These are phyloP conservation scores for Chlorospingus semifuscus DNA, from an alignment of 2,797 vertebrate species.

Conservation along the genomic window DNA sequence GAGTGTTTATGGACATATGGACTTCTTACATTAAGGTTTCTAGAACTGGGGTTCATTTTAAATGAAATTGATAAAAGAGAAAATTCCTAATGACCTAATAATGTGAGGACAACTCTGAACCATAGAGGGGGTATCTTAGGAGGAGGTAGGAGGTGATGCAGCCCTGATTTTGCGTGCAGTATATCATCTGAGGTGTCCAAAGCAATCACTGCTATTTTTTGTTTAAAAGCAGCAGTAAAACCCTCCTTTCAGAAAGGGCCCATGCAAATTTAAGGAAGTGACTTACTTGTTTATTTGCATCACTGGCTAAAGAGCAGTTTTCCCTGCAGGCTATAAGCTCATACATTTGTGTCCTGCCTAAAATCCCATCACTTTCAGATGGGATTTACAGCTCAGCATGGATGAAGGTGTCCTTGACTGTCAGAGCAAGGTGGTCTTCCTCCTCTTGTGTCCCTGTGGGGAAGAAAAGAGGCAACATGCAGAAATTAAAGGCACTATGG, in stretches of 20 bases:
- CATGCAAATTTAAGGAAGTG: slow-evolving; percentile 44
- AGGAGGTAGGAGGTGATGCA: not conserved
- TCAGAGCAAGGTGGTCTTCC: not conserved
- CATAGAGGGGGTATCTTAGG: not conserved
- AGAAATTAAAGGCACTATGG: not conserved
- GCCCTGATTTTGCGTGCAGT: not conserved
- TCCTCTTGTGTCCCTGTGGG: not conserved
- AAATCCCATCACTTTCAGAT: not conserved
- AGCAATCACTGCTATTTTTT: slow-evolving; percentile 21
- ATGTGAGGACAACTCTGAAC: not conserved
- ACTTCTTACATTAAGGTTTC: not conserved
- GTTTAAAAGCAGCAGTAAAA: slow-evolving; percentile 25
- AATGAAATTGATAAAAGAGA: not conserved
- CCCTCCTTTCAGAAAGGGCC: not conserved
- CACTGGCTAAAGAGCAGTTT: slow-evolving; percentile 43
- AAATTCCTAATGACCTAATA: not conserved
- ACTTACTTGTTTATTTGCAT: slow-evolving; percentile 48
- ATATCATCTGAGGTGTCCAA: not conserved
- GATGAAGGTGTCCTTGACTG: not conserved
- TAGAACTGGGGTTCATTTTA: not conserved
- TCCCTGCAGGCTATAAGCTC: slow-evolving; percentile 31
- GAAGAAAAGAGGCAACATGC: not conserved
- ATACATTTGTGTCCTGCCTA: not conserved
- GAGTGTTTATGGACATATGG: not conserved
- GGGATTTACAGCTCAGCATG: not conserved